phyloP scores from a whole-genome alignment of 2,888 invertebrate genomes.

The Megamerina dolium region DNA sequence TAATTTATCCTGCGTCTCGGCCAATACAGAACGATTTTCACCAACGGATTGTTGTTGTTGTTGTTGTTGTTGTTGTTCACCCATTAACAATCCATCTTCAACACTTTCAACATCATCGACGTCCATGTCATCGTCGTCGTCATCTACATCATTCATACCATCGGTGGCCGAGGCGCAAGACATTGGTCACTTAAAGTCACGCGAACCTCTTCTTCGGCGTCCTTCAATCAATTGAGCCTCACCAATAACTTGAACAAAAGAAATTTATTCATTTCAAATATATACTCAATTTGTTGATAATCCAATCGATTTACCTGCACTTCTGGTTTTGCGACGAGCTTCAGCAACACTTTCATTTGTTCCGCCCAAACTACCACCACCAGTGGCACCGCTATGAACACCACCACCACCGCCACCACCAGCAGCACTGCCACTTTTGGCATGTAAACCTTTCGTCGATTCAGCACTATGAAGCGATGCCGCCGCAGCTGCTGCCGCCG shows the following conservation, averaged over 20 bases:
- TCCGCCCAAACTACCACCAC: no score
- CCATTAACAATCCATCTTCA: no score
- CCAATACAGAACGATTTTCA: constrained; percentile 30
- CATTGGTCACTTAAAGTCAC: constrained; percentile 70
- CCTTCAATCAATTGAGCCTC: constrained; percentile 44
- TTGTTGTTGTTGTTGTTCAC: no score
- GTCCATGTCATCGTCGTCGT: constrained; percentile 29
- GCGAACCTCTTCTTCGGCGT: constrained; percentile 60
- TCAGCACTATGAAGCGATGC: constrained; percentile 28
- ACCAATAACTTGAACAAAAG: constrained; percentile 42
- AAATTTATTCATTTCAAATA: background rate
- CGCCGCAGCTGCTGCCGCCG: constrained; percentile 29
- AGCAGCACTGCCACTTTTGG: constrained; percentile 32
- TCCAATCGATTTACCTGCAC: constrained; percentile 54
- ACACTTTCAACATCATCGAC: constrained; percentile 24
- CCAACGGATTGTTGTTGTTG: constrained; percentile 14
- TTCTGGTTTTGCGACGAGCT: constrained; percentile 60
- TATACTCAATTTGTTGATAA: background rate
- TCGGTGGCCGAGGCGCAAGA: constrained; percentile 51
- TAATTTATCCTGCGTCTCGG: constrained; percentile 36
- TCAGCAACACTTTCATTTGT: constrained; percentile 36
- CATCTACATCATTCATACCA: constrained; percentile 17
- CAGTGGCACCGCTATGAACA: no score
- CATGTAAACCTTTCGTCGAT: constrained; percentile 3
- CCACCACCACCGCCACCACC: constrained; percentile 41